A percentile compares a stretch with the other conserved stretches of the same genome.
These are phyloP conservation scores for Tigriopus californicus DNA, from an alignment of 2,888 invertebrate species.

Conservation along the genomic window DNA sequence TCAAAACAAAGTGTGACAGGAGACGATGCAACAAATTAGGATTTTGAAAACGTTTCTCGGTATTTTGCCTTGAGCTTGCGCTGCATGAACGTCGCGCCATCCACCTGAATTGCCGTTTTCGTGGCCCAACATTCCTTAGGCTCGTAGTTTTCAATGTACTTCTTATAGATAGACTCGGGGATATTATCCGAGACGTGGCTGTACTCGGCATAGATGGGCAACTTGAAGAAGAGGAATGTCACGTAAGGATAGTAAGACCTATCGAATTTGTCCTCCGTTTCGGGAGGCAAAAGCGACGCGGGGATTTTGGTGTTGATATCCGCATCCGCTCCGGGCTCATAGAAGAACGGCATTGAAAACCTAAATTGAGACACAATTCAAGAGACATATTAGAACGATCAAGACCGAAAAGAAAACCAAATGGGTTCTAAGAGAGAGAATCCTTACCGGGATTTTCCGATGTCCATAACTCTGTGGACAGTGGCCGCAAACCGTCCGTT, in stretches of 20 bases:
- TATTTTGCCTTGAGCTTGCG: too few species aligned
- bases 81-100: background rate
- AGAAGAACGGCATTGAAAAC: constrained; percentile 19
- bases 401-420: background rate
- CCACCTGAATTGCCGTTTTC: background rate
- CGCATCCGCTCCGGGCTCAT: constrained; percentile 18
- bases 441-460: constrained; percentile 16
- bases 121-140: background rate
- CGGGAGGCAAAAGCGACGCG: background rate
- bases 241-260: background rate
- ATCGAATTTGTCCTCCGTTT: too few species aligned
- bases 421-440: background rate
- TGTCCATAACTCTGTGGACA: constrained; percentile 18
- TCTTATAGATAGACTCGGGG: background rate
- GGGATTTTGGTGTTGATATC: constrained; percentile 18
- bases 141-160: background rate
- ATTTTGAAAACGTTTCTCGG: too few species aligned
- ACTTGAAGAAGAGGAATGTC: background rate
- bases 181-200: background rate
- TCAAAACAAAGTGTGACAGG: too few species aligned
- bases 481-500: constrained; percentile 19
- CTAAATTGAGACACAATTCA: constrained; percentile 6
- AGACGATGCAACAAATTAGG: too few species aligned
- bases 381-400: too few species aligned
- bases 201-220: background rate